Base-by-base conservation (phyloP, 2,113 vertebrate species). In the Otocyon megalotis region DNA sequence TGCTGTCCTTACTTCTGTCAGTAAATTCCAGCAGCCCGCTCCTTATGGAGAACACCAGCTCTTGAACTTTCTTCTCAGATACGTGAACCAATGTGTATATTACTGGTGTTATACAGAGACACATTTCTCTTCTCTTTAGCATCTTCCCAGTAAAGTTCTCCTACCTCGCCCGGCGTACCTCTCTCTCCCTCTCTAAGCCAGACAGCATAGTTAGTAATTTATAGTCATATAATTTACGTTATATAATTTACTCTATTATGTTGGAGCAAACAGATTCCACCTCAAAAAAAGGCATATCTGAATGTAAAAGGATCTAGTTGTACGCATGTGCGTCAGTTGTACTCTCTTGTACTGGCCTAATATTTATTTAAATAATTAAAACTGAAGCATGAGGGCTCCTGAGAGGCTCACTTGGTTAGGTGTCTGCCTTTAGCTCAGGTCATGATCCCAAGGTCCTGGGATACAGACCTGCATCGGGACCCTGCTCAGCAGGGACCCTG, bases 1-100 rank as follows among this genome's bases (percentile, higher is more conserved):
- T 93, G 50, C 28, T 90, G 65, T 79, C 87, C 96, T 79, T 43
- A 71, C 97, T 97, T 63, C 95, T 97, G 95, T 94, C 96, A 88
- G 94, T 0, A 0, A 0, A 97, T 86, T 96, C 87, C 93, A 90
- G 96, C 96, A 74, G 54, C 53, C 35, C 24, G 58, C 32, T 80
- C 97, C 96, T 89, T 43, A 35, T 2, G 85, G 94, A 90, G 97
- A 93, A 96, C 8, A 94, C 48, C 54, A 62, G 77, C 32, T 84
- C 20, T 77, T 60, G 19, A 88, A 96, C 67, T 74, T 97, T 84
- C 71, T 88, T 72, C 87, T 95, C 62, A 79, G 98, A 95, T 32
- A 48, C 94, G 63, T 7, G 24, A 97, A 96, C 79, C 88, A 69
- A 48, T 87, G 77, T 94, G 50, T 69, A 26, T 19, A 62, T 14